Percentiles rank a stretch among this genome's conserved stretches.
These are phyloP conservation scores for Pachyramphus minor DNA, from an alignment of 2,113 vertebrate genomes.

Conservation along the genomic window DNA sequence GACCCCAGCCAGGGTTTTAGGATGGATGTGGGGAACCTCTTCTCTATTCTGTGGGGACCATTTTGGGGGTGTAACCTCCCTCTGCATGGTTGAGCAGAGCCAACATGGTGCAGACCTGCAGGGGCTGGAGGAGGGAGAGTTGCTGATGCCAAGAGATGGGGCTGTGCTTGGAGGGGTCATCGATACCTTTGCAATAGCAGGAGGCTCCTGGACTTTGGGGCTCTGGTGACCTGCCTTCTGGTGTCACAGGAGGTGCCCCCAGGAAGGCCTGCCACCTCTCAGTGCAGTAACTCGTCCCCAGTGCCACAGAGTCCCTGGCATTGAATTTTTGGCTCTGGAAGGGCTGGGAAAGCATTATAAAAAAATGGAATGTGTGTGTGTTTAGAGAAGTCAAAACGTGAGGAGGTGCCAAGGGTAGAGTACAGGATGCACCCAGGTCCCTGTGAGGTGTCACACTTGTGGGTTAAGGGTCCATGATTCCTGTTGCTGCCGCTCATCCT, in stretches of 20 bases:
- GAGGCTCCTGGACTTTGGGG: background rate
- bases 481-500: accelerated
- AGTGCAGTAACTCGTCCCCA: background rate
- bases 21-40: background rate
- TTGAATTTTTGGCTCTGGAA: background rate
- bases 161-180: background rate
- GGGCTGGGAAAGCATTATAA: background rate
- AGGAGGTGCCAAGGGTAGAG: background rate
- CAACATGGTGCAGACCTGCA: background rate
- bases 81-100: background rate
- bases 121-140: background rate
- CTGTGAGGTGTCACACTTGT: accelerated
- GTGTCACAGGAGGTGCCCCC: background rate
- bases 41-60: background rate
- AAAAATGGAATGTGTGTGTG: background rate
- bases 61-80: background rate
- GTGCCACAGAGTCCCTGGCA: background rate
- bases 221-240: background rate
- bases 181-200: background rate
- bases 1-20: background rate
- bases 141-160: background rate
- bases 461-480: background rate
- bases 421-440: background rate
- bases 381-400: background rate
- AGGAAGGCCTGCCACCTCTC: background rate